Evolutionary conservation across 1,140 invertebrate genomes (phyloP), one percentile per base, ranked within the genome.

Genomic region (Lutraria rhynchaena): DNA sequence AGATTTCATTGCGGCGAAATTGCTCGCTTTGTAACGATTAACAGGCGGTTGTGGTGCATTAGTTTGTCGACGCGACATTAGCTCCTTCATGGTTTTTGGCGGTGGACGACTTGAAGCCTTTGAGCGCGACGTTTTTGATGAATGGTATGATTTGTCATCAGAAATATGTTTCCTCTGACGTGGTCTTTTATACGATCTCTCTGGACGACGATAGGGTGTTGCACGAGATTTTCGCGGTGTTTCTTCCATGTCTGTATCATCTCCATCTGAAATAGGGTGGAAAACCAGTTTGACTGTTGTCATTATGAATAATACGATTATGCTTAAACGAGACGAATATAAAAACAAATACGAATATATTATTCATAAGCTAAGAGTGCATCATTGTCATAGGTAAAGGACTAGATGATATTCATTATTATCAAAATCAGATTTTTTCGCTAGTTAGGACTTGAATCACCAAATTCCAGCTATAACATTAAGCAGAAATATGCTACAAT

Each of bases 1-100:
- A 9, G 61, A 63, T 70, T 80, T 80, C 60, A 80, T 80, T 29
- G 60, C 1, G 31, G 27, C 27, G 33, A 80, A 80, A 11, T 37
- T 53, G 27, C 61, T 80, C 13, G 65, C 53, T 58, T 46, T 65
- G 60, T 80, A 80, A 15, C 76, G 35, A 22, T 70, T 70, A 1
- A 17, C 29, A 0, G 41, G 53, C 24, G 57, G 44, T 33, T 57
- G 53, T 44, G 27, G 0, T 3, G 17, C 13, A 4, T 61, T 44
- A 41, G 5, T 7, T 24, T 44, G 65, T 24, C 51, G 31, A 17
- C 60, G 22, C n/a, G n/a, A n/a, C 11, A 69, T 58, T 7, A 80
- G 19, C 22, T 80, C 76, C 60, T 80, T 80, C 37, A 80, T 80
- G 31, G 63, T 80, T 33, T 57, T 67, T 7, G 74, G 46, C 0